Evolutionary conservation across 1,140 invertebrate genomes (phyloP).

Genomic region (Hyposmocoma kahamanoa): DNA sequence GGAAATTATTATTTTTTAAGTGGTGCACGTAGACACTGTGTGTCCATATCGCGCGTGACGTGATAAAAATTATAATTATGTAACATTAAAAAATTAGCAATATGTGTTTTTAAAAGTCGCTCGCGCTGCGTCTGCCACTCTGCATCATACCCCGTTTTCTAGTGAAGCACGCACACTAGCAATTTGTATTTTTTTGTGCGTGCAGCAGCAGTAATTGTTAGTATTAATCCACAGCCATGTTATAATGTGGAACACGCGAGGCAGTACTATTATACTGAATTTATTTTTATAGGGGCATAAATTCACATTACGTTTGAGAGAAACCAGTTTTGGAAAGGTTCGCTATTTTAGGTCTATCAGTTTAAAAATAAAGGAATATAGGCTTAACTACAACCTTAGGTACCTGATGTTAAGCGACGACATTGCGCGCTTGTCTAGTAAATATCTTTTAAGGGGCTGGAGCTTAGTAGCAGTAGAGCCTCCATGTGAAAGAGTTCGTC

Average conservation of each 20-base stretch:
- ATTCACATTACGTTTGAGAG: no score
- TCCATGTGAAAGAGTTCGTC: no score
- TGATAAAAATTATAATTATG: not conserved
- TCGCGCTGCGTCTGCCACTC: constrained; percentile 2
- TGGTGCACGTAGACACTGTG: no score
- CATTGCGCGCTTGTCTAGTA: no score
- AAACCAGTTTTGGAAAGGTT: no score
- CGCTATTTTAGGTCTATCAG: no score
- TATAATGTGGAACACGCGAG: constrained; percentile 17
- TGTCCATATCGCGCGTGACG: not conserved
- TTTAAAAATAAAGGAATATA: no score
- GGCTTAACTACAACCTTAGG: no score
- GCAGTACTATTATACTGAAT: constrained; percentile 5
- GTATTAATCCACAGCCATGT: constrained; percentile 22
- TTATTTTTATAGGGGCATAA: constrained; percentile 2
- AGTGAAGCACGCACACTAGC: constrained; percentile 10
- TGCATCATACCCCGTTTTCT: not conserved
- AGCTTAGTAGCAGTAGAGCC: no score
- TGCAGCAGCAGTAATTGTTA: constrained; percentile 20
- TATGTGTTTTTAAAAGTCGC: not conserved
- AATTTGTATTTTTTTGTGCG: constrained; percentile 26
- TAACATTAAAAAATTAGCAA: not conserved
- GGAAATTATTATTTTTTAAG: no score
- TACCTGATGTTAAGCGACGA: no score
- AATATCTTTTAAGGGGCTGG: no score